phyloP scores from a whole-genome alignment of 2,888 invertebrate genomes.

The Nymphalis polychloros region DNA sequence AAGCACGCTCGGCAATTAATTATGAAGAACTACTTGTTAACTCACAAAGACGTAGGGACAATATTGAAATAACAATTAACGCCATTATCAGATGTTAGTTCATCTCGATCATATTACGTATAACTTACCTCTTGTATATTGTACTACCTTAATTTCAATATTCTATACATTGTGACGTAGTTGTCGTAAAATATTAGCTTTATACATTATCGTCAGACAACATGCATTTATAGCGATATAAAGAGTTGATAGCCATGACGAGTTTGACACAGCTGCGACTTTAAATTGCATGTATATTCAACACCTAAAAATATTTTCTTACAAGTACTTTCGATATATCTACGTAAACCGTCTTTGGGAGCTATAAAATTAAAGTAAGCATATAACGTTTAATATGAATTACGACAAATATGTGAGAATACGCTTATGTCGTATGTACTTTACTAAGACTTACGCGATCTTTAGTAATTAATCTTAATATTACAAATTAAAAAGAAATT shows the following conservation, averaged over 20 bases:
- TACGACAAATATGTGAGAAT: too few relatives aligned
- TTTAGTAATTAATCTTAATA: too few relatives aligned
- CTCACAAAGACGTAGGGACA: conserved; percentile 14
- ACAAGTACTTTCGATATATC: too few relatives aligned
- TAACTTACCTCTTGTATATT: too few relatives aligned
- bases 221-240: background rate
- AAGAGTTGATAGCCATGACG: background rate
- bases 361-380: too few relatives aligned
- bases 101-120: conserved; percentile 7
- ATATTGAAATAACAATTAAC: conserved; percentile 14
- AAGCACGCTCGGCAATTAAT: background rate
- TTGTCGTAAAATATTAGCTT: background rate
- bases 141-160: background rate
- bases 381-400: too few relatives aligned
- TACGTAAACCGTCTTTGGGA: too few relatives aligned
- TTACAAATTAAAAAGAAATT: too few relatives aligned
- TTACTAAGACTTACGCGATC: too few relatives aligned
- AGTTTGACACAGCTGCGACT: background rate
- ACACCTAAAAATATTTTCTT: too few relatives aligned
- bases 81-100: conserved; percentile 13
- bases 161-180: conserved; percentile 1
- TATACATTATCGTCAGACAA: background rate
- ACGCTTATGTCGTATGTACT: too few relatives aligned
- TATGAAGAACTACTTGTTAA: background rate
- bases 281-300: background rate